phyloP scores from a whole-genome alignment of 23 tunicate genomes.

The Ascidia mentula region DNA sequence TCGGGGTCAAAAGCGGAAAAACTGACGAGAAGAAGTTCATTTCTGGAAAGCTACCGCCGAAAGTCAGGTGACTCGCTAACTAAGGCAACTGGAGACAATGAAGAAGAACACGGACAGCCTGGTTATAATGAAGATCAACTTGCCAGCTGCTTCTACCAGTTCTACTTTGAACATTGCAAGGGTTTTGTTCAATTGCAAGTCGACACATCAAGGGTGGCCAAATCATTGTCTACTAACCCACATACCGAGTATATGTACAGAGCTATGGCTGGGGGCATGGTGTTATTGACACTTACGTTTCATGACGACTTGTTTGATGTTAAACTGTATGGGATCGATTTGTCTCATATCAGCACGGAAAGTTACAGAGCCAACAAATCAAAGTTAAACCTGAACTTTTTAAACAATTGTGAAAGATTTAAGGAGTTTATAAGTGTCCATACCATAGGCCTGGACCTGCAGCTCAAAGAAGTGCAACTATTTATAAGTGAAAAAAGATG shows the following conservation, averaged over 20 bases:
- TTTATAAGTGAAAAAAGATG: constrained; percentile 30
- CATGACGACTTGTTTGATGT: constrained; percentile 20
- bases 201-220: neutral
- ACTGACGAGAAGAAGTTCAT: constrained; percentile 38
- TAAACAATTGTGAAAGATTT: constrained; percentile 37
- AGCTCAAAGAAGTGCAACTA: constrained; percentile 44
- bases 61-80: constrained; percentile 50
- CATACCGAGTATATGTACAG: constrained; percentile 33
- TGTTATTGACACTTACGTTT: constrained; percentile 11
- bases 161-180: constrained; percentile 38
- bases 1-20: neutral
- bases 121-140: neutral
- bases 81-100: constrained; percentile 26
- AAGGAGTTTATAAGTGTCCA: constrained; percentile 49
- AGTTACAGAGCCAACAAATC: neutral
- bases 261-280: constrained; percentile 37
- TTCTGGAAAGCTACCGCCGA: constrained; percentile 36
- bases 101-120: neutral
- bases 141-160: constrained; percentile 13
- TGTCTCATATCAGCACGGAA: constrained; percentile 11
- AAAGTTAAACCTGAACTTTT: constrained; percentile 14
- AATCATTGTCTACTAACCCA: neutral
- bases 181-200: constrained; percentile 30
- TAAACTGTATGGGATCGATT: constrained; percentile 24
- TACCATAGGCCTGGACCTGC: constrained; percentile 42